These are phyloP conservation scores for Pelodytes ibericus DNA, from an alignment of 2,797 vertebrate genomes.

Conservation along the genomic window DNA sequence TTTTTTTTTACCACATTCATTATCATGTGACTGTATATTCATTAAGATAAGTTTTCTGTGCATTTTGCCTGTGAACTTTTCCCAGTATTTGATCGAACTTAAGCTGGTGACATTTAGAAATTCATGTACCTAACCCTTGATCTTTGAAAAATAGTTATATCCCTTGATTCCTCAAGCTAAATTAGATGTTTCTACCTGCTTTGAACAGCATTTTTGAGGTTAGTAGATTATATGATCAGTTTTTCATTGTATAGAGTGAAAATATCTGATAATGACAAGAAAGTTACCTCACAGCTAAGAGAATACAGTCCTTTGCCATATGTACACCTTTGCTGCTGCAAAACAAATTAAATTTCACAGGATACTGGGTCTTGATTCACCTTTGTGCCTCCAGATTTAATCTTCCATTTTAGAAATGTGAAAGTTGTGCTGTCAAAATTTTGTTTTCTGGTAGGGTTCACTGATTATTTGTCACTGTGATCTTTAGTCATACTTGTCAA, in stretches of 20 bases:
- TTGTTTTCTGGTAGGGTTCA: conserved; percentile 11
- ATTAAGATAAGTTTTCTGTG: background rate
- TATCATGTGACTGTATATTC: background rate
- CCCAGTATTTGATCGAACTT: background rate
- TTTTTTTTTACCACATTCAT: too few relatives aligned
- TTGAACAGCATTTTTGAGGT: background rate
- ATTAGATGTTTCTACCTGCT: too few relatives aligned
- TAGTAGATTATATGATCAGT: background rate
- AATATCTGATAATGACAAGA: background rate
- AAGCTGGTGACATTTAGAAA: conserved; percentile 6
- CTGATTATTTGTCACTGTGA: conserved; percentile 24
- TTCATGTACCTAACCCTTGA: background rate
- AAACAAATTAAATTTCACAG: background rate
- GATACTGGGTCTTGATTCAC: background rate
- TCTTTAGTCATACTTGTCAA: conserved; percentile 18
- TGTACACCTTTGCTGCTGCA: background rate
- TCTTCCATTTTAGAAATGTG: conserved; percentile 23
- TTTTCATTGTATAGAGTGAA: background rate
- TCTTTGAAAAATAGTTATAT: background rate
- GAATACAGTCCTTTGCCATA: background rate
- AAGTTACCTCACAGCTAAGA: background rate
- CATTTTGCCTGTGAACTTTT: conserved; percentile 3
- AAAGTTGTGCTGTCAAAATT: conserved; percentile 4
- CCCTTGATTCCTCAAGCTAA: background rate
- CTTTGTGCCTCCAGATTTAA: conserved; percentile 9